Evolutionary conservation across 2,797 vertebrate genomes (phyloP), one percentile per base, ranked within the genome.

Genomic region (Limosa lapponica): DNA sequence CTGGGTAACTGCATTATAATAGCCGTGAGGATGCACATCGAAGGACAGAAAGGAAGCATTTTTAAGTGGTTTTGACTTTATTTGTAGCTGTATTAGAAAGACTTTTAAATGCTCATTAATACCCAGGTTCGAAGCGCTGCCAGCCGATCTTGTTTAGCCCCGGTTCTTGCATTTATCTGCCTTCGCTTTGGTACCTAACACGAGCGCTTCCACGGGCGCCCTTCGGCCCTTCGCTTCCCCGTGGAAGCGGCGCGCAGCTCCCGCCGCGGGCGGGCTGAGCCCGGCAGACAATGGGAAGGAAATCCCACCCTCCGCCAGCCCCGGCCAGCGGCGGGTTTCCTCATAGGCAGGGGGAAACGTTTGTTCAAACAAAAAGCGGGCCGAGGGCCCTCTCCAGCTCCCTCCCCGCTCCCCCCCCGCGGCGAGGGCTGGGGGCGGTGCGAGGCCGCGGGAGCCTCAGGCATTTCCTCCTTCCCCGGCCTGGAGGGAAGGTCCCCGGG

Each of bases 201-300:
- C 1, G 5, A 71, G 55, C 71, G 62, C 66, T 32, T n/a, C 10
- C 2, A 37, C 65, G 9, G 25, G 6, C 32, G 36, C 62, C 28
- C 23, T 41, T 6, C 28, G 59, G 17, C 79, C 65, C 10, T 54
- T n/a, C 80, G 74, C 88, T 78, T 64, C 28, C 78, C 14, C 34
- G 4, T 7, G 3, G 30, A 48, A 30, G 32, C 8, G 28, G 14
- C 54, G 32, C 32, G 8, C 65, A 41, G 79, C 41, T 8, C 11
- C 7, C 30, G 25, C 36, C 13, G 52, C 80, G 30, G 81, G 37
- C 52, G 39, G 66, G 66, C 86, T 39, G 74, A 54, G 90, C 62
- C 52, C 61, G 51, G 59, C 93, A 96, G 85, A 97, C 92, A 95
- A 96, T 95, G 85, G 89, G 75, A 81, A 93, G 89, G 87, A 96